A percentile compares a stretch with the other conserved stretches of the same genome.
Evolutionary conservation across 53 echinoderm and acorn worm species (phyloP).

Genomic region (Hippasteria phrygiana): DNA sequence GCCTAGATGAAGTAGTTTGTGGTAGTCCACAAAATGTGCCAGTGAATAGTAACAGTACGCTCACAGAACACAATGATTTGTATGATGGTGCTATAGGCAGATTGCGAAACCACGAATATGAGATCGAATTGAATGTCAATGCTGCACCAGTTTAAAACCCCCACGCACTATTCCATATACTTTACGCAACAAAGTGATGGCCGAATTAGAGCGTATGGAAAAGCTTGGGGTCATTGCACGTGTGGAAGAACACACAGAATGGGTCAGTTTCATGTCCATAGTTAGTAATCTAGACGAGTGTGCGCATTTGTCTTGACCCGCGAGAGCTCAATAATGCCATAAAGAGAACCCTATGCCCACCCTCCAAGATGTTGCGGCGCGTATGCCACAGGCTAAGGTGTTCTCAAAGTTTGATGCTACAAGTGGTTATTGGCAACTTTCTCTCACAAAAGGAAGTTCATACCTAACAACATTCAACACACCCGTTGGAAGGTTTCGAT

Average conservation of each 20-base stretch:
- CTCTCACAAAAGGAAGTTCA: constrained; percentile 25
- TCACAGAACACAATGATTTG: constrained; percentile 8
- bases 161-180: neutral
- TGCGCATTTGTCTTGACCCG: constrained; percentile 44
- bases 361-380: constrained; percentile 11
- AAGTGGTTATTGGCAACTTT: constrained; percentile 49
- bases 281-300: constrained; percentile 18
- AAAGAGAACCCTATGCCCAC: constrained; percentile 33
- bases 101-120: constrained; percentile 5
- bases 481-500: constrained; percentile 35
- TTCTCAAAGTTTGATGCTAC: constrained; percentile 61
- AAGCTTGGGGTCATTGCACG: constrained; percentile 49
- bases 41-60: neutral
- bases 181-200: constrained; percentile 2
- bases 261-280: constrained; percentile 28
- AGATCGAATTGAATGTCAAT: neutral
- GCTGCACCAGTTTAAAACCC: neutral
- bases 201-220: constrained; percentile 36
- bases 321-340: constrained; percentile 37
- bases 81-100: neutral
- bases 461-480: constrained; percentile 45
- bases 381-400: constrained; percentile 37
- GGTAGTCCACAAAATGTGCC: neutral
- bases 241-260: constrained; percentile 22
- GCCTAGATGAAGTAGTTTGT: constrained; percentile 22